Conservation (phyloP, 2,113 vertebrate genomes). For the Naja naja region DNA sequence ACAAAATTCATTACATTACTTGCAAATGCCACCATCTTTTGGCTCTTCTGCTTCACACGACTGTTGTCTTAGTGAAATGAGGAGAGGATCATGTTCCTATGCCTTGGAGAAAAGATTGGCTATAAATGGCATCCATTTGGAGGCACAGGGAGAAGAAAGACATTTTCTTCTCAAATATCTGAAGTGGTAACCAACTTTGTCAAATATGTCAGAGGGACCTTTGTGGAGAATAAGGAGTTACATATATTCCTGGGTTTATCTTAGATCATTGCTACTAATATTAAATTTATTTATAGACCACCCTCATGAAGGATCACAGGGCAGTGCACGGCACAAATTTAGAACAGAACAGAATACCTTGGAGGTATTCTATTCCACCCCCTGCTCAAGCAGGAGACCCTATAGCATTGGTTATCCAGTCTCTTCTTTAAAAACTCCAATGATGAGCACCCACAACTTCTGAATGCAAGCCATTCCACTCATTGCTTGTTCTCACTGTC, state of each 20-base stretch:
- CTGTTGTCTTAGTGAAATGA: background rate
- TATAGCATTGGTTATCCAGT: no score
- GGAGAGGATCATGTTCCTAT: background rate
- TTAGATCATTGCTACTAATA: slow-evolving; percentile 12
- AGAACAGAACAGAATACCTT: no score
- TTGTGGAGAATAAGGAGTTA: background rate
- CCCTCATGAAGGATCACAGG: background rate
- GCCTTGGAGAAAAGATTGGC: background rate
- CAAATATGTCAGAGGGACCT: background rate
- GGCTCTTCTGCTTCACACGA: background rate
- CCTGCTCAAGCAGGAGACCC: no score
- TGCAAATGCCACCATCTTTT: background rate
- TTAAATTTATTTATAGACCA: background rate
- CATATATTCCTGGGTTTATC: background rate
- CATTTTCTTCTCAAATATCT: background rate
- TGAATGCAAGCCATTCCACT: no score
- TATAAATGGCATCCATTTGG: background rate
- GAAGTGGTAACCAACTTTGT: background rate
- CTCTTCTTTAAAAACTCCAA: no score
- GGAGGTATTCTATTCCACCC: no score
- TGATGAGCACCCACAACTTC: no score
- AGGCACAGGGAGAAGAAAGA: background rate
- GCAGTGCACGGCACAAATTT: background rate
- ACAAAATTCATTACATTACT: background rate
- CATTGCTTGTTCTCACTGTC: no score